Evolutionary conservation across 92 coral and sea anemone genomes (phyloP).

Genomic region (Blastomussa wellsi): DNA sequence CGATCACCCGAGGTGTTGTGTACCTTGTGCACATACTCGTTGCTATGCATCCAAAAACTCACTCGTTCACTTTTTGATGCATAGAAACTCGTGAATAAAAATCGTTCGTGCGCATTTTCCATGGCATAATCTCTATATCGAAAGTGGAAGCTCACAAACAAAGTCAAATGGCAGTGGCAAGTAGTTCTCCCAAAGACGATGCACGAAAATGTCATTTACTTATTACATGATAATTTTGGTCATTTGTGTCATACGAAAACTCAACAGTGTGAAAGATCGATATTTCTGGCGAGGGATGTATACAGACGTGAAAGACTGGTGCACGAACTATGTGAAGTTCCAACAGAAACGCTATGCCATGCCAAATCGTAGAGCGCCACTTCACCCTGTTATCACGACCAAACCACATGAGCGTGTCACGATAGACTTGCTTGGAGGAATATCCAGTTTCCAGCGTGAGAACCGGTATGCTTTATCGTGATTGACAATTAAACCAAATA

Average conservation of each 20-base stretch:
- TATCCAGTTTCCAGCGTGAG: too few species aligned
- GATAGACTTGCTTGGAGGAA: too few species aligned
- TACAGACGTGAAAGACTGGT: conserved; percentile 17
- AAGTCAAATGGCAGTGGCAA: conserved; percentile 16
- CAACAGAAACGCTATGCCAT: neutral
- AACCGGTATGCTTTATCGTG: too few species aligned
- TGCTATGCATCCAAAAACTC: too few species aligned
- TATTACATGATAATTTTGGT: neutral
- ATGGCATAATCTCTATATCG: too few species aligned
- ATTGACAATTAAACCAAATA: too few species aligned
- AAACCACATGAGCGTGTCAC: neutral
- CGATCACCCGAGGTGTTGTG: too few species aligned
- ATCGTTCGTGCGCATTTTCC: too few species aligned
- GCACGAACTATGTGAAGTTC: neutral
- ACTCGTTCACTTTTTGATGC: too few species aligned
- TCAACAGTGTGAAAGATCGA: conserved; percentile 23
- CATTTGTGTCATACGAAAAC: neutral
- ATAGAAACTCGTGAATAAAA: too few species aligned
- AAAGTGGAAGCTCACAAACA: conserved; percentile 1
- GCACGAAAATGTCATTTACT: conserved; percentile 5
- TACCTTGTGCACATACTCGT: too few species aligned
- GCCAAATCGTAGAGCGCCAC: neutral
- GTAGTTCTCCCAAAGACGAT: conserved; percentile 14
- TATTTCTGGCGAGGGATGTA: conserved; percentile 23
- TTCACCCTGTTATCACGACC: neutral